Conservation (phyloP, 2,888 invertebrate genomes). For the Cyaniris semiargus region DNA sequence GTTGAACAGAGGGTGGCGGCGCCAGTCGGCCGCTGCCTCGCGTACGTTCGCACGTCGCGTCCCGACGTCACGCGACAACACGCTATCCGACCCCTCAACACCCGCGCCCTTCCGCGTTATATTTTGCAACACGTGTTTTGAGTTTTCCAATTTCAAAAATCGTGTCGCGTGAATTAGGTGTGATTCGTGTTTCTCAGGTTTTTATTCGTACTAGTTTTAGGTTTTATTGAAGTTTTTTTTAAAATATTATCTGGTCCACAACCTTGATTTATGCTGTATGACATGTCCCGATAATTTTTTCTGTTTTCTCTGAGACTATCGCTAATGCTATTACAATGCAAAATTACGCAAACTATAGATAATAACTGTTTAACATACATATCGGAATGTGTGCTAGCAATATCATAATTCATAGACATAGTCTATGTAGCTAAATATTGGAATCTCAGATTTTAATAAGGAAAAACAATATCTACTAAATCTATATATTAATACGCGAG, state of each 20-base stretch:
- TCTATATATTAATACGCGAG: too few relatives aligned
- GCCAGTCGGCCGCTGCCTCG: constrained; percentile 69
- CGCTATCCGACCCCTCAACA: constrained; percentile 1
- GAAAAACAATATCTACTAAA: too few relatives aligned
- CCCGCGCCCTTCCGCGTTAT: not conserved
- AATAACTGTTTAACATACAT: not conserved
- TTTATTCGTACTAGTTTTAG: not conserved
- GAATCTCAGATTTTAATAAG: too few relatives aligned
- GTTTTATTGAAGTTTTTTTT: not conserved
- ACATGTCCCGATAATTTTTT: not conserved
- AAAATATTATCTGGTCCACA: not conserved
- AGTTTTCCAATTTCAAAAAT: not conserved
- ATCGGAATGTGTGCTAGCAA: not conserved
- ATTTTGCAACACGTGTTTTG: not conserved
- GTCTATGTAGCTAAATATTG: too few relatives aligned
- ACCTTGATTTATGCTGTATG: not conserved
- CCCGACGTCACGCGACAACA: constrained; percentile 33
- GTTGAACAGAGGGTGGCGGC: constrained; percentile 74
- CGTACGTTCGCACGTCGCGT: constrained; percentile 52
- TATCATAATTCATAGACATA: not conserved
- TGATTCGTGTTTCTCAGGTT: not conserved
- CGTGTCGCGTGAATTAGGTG: not conserved
- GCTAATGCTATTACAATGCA: not conserved
- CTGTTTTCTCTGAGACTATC: not conserved
- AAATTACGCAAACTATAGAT: not conserved